A percentile compares a stretch with the other conserved stretches of the same genome.
phyloP scores from a whole-genome alignment of 2,797 vertebrate genomes.

The Coendou prehensilis region DNA sequence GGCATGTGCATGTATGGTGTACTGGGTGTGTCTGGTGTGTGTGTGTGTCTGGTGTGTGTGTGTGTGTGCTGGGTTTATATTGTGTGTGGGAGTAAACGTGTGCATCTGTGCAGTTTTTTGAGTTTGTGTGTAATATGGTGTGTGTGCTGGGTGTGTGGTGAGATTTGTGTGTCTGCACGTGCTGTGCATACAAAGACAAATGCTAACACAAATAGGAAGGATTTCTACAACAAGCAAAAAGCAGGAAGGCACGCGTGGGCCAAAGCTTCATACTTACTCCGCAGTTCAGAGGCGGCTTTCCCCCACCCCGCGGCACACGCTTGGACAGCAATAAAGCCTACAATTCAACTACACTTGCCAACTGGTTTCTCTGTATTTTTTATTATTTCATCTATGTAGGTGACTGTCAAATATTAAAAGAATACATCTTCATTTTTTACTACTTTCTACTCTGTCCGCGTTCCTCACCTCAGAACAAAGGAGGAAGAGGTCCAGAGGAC shows the following conservation, averaged over 20 bases:
- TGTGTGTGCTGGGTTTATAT: neutral
- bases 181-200: neutral
- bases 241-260: too few species aligned
- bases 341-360: neutral
- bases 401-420: neutral
- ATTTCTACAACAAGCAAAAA: neutral
- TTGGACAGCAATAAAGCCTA: neutral
- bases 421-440: neutral
- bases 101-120: neutral
- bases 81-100: neutral
- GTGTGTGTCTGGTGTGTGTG: neutral
- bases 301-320: fast-evolving
- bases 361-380: neutral
- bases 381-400: neutral
- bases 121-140: neutral
- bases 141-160: too few species aligned
- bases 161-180: neutral
- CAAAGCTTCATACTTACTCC: neutral
- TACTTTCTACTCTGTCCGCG: neutral
- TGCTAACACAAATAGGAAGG: neutral
- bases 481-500: neutral
- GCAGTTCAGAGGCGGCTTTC: fast-evolving
- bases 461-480: neutral
- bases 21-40: neutral
- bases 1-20: too few species aligned